Evolutionary conservation across 2,888 invertebrate species (phyloP).

Genomic region (Pseudococcus viburni): DNA sequence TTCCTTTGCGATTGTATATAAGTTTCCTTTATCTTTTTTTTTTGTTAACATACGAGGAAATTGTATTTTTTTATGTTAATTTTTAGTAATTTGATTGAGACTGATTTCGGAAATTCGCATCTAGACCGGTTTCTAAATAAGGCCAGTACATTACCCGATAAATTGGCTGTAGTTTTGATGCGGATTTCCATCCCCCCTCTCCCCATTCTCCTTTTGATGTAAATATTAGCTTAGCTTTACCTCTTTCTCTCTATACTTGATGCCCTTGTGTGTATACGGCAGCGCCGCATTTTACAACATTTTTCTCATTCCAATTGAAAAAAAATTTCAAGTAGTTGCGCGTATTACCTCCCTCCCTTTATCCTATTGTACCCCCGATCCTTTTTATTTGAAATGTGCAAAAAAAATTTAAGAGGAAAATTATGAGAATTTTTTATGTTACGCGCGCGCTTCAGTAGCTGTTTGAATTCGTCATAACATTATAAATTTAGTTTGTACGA

Average conservation of each 20-base stretch:
- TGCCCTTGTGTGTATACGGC: constrained; percentile 45
- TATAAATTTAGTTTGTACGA: constrained; percentile 64
- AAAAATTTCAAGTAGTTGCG: constrained; percentile 9
- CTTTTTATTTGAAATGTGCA: background rate
- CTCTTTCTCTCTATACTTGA: background rate
- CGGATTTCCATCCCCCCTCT: constrained; percentile 18
- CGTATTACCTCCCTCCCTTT: background rate
- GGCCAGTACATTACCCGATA: constrained; percentile 59
- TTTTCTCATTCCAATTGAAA: constrained; percentile 54
- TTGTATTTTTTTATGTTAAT: constrained; percentile 39
- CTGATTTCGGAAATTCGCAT: constrained; percentile 63
- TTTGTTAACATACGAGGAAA: constrained; percentile 40
- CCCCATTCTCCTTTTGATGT: constrained; percentile 42
- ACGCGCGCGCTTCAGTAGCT: constrained; percentile 62
- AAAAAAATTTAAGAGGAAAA: constrained; percentile 1
- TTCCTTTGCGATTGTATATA: constrained; percentile 18
- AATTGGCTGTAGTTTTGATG: constrained; percentile 58
- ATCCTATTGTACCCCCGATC: background rate
- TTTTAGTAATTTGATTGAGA: constrained; percentile 59
- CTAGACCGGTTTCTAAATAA: constrained; percentile 42
- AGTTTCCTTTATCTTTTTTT: constrained; percentile 22
- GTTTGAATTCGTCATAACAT: constrained; percentile 58
- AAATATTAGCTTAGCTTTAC: constrained; percentile 62
- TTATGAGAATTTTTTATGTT: constrained; percentile 56
- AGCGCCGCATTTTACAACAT: constrained; percentile 31